Conservation (phyloP, 2,797 vertebrate species). For the Centroberyx gerrardi region DNA sequence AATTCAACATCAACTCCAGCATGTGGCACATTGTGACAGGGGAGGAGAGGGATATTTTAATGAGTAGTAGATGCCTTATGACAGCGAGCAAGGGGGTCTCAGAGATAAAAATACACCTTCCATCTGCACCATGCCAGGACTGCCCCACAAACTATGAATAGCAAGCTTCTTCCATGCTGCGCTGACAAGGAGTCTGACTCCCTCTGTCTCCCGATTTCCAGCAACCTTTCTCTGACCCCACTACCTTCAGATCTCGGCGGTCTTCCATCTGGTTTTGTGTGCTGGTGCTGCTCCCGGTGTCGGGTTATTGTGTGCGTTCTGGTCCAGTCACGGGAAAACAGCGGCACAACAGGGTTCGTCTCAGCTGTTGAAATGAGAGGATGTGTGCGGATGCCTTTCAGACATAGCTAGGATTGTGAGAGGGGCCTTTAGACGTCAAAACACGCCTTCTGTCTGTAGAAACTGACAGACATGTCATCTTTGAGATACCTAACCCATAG, state of each 20-base stretch:
- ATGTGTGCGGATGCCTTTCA: slow-evolving; percentile 22
- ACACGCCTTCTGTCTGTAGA: slow-evolving; percentile 5
- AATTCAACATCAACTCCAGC: slow-evolving; percentile 3
- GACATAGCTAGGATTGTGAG: slow-evolving; percentile 17
- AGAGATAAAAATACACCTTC: slow-evolving; percentile 76
- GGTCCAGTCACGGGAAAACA: slow-evolving; percentile 7
- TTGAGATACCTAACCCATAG: slow-evolving; percentile 8
- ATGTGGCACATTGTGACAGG: slow-evolving; percentile 28
- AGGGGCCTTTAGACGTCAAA: slow-evolving; percentile 20
- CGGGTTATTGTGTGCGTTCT: slow-evolving; percentile 30
- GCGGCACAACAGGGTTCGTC: slow-evolving; percentile 2
- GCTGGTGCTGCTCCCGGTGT: not conserved
- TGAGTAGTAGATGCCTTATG: slow-evolving; percentile 65
- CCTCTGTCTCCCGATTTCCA: slow-evolving; percentile 53
- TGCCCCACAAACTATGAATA: slow-evolving; percentile 79
- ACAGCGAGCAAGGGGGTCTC: slow-evolving; percentile 48
- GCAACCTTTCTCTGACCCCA: slow-evolving; percentile 50
- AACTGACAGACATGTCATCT: slow-evolving; percentile 1
- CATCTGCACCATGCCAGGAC: slow-evolving; percentile 50
- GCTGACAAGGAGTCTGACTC: slow-evolving; percentile 70
- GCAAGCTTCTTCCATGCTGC: slow-evolving; percentile 54
- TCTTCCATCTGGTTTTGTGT: slow-evolving; percentile 22
- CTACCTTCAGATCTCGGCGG: slow-evolving; percentile 13
- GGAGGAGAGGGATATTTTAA: slow-evolving; percentile 52
- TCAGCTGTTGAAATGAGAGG: slow-evolving; percentile 38